Evolutionary conservation across 2,797 vertebrate genomes (phyloP).

Genomic region (Ibycter americanus): DNA sequence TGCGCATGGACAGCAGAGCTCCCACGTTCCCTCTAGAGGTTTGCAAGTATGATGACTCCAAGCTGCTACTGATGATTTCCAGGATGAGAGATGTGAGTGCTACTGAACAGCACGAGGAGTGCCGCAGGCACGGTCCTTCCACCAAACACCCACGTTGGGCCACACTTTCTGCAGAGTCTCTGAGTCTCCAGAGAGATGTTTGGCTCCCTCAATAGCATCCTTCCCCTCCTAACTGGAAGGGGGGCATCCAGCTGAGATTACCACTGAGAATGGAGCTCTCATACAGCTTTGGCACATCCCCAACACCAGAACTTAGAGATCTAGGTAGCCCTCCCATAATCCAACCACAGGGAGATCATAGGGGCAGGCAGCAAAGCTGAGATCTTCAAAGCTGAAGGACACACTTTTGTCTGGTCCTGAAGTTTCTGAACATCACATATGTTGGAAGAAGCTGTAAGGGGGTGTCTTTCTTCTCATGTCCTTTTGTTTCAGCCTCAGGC

Average conservation of each 20-base stretch:
- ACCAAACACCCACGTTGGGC: not conserved
- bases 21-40: not conserved
- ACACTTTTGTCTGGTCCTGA: not conserved
- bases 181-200: not conserved
- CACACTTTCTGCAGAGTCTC: not conserved
- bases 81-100: conserved; percentile 27
- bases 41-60: not conserved
- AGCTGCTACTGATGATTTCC: conserved; percentile 35
- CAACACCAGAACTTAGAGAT: not conserved
- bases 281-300: not conserved
- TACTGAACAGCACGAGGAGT: not conserved
- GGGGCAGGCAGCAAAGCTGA: not conserved
- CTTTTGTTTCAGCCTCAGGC: not conserved
- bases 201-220: not conserved
- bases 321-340: not conserved
- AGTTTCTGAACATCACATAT: not conserved
- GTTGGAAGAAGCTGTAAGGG: not conserved
- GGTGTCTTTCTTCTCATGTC: not conserved
- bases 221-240: not conserved
- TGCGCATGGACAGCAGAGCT: not conserved
- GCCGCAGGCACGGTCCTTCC: not conserved
- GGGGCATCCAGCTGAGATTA: not conserved
- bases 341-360: not conserved
- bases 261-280: not conserved
- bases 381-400: not conserved